phyloP scores from a whole-genome alignment of 2,113 vertebrate genomes.

The Prietella phreatophila region DNA sequence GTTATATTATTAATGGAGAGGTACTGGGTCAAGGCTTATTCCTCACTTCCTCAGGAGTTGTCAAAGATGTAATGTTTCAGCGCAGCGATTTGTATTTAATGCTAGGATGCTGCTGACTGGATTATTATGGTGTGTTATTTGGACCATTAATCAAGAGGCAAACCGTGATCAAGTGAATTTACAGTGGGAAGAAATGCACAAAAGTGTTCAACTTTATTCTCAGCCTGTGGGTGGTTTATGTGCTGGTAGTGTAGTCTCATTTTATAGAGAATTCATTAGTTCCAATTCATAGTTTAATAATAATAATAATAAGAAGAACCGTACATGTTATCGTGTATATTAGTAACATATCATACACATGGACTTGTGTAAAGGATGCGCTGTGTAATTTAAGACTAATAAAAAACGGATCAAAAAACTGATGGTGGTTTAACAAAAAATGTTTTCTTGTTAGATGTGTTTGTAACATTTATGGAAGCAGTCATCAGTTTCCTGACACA shows the following conservation, averaged over 20 bases:
- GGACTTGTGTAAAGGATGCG: no score
- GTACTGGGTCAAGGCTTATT: constrained; percentile 11
- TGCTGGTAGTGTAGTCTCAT: not conserved
- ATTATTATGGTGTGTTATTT: constrained; percentile 29
- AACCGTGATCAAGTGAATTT: constrained; percentile 52
- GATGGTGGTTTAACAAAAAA: no score
- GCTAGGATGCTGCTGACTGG: constrained; percentile 39
- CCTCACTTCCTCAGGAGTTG: not conserved
- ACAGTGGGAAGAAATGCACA: constrained; percentile 49
- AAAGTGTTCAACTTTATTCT: constrained; percentile 35
- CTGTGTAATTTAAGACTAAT: no score
- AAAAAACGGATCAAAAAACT: no score
- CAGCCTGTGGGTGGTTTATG: not conserved
- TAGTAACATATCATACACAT: no score
- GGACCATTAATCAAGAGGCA: constrained; percentile 57
- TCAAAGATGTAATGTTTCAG: not conserved
- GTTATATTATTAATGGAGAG: constrained; percentile 23
- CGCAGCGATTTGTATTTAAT: constrained; percentile 19
- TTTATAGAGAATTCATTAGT: no score
- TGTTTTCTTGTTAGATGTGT: no score
- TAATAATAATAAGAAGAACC: no score
- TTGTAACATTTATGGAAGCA: no score
- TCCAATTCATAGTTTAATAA: no score
- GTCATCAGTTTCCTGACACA: no score
- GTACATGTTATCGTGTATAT: no score